Base-by-base conservation (phyloP, 2,113 vertebrate species). In the Bungarus multicinctus region DNA sequence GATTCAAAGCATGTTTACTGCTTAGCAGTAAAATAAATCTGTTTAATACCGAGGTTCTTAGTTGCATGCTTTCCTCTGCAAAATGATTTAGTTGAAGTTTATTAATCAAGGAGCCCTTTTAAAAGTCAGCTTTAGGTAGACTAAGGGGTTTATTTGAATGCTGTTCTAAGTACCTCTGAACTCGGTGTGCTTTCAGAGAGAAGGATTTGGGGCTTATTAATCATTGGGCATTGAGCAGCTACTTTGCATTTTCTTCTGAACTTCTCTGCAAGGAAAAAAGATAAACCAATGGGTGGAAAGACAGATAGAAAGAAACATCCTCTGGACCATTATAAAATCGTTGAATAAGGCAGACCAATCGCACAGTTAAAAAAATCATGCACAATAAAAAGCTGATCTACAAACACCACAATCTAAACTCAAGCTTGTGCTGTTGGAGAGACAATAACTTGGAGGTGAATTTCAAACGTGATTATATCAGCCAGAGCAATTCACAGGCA, bases 401-500 rank as follows among this genome's bases (percentile, higher is more conserved):
- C 10, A 53, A 34, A 60, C 57, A 60, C 43, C 23, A 39, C 88
- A 52, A 18, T 11, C n/a, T 60, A 53, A 20, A 60, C 0, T 0
- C 64, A 69, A 81, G 22, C 18, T 43, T 45, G 55, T 57, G 81
- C 89, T 8, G 6, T 88, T 58, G 81, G 43, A 52, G 86, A 85
- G 85, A 89, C 64, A 34, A n/a, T 1, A 27, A 93, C 69, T 55
- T 39, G 64, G 57, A 53, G 4, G n/a, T 88, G 91, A 39, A 69
- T 23, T 52, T 52, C 89, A 87, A 89, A 3, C 47, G 2, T 20
- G 88, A 92, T 90, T 53, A 90, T 95, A 34, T 52, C 74, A 89
- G 53, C 93, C 91, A 64, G 91, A 94, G 64, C 4, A 94, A 64
- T 89, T 94, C 93, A 87, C 92, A 94, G 91, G 94, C 88, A 18